Base-by-base conservation (phyloP, 2,113 vertebrate species). In the Phodopus roborovskii region DNA sequence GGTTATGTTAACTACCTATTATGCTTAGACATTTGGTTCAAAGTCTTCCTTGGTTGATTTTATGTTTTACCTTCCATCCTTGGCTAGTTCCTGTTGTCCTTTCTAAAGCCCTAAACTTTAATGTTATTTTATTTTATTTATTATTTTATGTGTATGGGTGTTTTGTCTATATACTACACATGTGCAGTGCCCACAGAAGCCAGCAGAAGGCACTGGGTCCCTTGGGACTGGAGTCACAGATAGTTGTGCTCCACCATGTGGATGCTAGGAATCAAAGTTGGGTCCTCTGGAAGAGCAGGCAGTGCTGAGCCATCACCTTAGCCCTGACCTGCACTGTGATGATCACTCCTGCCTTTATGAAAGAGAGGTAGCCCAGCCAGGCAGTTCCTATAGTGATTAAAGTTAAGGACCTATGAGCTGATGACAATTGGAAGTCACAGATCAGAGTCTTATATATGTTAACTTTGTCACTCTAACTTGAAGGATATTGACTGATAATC, bases 71-170 rank as follows among this genome's bases (percentile, higher is more conserved):
- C 36, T 58, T 48, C 12, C n/a, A 82, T 30, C 64, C 36, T 78
- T 24, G 17, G 62, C n/a, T 87, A 84, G 9, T 71, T 64, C 22
- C 74, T 28, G 56, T 62, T 90, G 28, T 33, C 64, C 70, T 92
- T 68, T 79, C 20, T 68, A 88, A 96, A 96, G 75, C 17, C n/a
- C 15, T 0, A 15, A 89, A 39, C 94, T 91, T 84, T 28, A 56
- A 79, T 77, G 75, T 20, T 42, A 42, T 24, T 22, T 33, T 53
- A 50, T 30, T 79, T 56, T 30, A 45, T 45, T 53, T 53, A 26
- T 42, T 74, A 16, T 36, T 30, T 19, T 53, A 50, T 42, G 71
- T 24, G 16, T 20, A 36, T 33, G 30, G 39, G 1, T 78, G 53
- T n/a, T 81, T 58, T 82, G 36, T 39, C 20, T 82, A 17, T 39